Percentiles rank a stretch among this genome's conserved stretches.
Conservation (phyloP, 2,888 invertebrate genomes). For the Drosophila macrospina region DNA sequence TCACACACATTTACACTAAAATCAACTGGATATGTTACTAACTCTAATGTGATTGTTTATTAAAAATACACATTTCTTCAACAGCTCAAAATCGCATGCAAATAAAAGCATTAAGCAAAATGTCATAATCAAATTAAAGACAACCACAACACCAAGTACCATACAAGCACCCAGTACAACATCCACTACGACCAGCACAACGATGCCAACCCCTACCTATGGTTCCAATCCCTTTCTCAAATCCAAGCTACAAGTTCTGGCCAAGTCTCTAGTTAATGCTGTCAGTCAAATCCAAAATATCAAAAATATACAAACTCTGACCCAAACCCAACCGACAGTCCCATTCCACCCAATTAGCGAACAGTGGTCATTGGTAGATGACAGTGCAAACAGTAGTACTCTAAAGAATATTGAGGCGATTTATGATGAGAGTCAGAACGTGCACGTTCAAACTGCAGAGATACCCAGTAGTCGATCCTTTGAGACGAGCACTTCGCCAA, state of each 20-base stretch:
- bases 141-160: constrained; percentile 60
- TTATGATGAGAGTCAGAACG: constrained; percentile 79
- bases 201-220: constrained; percentile 44
- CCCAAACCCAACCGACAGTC: constrained; percentile 25
- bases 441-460: constrained; percentile 72
- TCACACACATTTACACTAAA: constrained; percentile 17
- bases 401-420: constrained; percentile 67
- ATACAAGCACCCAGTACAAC: constrained; percentile 64
- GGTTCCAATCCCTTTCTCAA: constrained; percentile 72
- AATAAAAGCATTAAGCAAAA: constrained; percentile 77
- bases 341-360: constrained; percentile 17
- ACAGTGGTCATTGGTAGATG: constrained; percentile 45
- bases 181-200: constrained; percentile 32
- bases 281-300: constrained; percentile 45
- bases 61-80: constrained; percentile 80
- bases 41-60: constrained; percentile 80
- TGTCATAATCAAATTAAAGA: constrained; percentile 61
- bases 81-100: constrained; percentile 83
- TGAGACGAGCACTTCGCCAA: constrained; percentile 62
- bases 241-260: constrained; percentile 59
- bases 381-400: constrained; percentile 49
- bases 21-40: constrained; percentile 59
- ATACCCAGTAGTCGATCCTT: constrained; percentile 53
- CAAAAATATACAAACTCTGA: constrained; percentile 25
- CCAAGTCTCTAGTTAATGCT: constrained; percentile 62